These are phyloP conservation scores for Micrastur ruficollis DNA, from an alignment of 2,797 vertebrate genomes.

Conservation along the genomic window DNA sequence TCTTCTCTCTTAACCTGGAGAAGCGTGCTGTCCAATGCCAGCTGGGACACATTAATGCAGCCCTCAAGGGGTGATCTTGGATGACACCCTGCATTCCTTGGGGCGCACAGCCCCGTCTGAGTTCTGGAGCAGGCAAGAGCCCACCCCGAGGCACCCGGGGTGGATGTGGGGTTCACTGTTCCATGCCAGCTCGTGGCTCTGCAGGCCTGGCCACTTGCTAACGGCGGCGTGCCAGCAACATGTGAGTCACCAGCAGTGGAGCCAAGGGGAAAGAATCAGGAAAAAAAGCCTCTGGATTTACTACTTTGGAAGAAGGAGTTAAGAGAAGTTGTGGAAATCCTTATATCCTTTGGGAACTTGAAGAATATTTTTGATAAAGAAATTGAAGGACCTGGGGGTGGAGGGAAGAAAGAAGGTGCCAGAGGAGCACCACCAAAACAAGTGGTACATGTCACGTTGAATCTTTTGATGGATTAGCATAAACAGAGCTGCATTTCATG, in stretches of 20 bases:
- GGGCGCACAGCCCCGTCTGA: rapidly evolving
- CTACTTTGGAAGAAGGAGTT: not conserved
- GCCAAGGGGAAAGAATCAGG: not conserved
- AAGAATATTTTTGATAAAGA: not conserved
- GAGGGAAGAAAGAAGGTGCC: too few relatives aligned
- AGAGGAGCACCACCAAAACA: not conserved
- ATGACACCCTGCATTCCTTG: rapidly evolving
- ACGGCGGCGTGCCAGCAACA: not conserved
- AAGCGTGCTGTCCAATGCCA: not conserved
- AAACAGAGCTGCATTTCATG: not conserved
- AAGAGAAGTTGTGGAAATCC: not conserved
- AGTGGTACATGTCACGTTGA: not conserved
- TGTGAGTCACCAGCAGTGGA: not conserved
- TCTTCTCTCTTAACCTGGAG: not conserved
- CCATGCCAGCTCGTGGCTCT: not conserved
- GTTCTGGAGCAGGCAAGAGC: not conserved
- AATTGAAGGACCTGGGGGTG: not conserved
- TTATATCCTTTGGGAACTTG: not conserved
- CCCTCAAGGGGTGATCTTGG: not conserved
- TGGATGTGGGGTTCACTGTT: not conserved
- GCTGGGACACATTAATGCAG: rapidly evolving
- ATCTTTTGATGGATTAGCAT: not conserved
- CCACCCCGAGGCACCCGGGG: rapidly evolving
- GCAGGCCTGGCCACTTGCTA: not conserved
- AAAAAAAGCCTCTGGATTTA: not conserved